Conservation (phyloP, 2,797 vertebrate species). For the Caiman crocodilus region DNA sequence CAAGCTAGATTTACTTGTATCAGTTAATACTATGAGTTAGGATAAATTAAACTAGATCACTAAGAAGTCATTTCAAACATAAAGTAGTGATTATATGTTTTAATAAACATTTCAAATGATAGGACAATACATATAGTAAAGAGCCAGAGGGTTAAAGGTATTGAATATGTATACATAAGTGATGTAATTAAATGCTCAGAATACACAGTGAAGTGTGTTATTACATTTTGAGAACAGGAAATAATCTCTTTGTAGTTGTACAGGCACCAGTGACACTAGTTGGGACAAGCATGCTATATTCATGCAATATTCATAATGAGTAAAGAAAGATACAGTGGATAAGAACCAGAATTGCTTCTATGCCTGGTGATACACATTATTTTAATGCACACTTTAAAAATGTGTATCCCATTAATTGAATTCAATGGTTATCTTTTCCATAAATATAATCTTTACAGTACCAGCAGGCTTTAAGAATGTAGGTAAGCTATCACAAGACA, state of each 20-base stretch:
- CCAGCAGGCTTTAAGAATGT: not conserved
- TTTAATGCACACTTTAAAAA: too few relatives aligned
- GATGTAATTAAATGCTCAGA: not conserved
- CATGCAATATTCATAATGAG: not conserved
- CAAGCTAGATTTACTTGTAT: not conserved
- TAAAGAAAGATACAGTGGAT: not conserved
- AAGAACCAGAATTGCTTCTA: not conserved
- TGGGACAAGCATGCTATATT: too few relatives aligned
- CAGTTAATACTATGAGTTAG: not conserved
- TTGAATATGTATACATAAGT: not conserved
- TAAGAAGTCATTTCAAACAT: not conserved
- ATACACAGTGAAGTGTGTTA: not conserved
- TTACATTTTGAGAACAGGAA: not conserved
- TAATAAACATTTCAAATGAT: not conserved
- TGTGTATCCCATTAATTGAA: too few relatives aligned
- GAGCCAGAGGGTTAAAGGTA: not conserved
- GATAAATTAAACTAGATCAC: not conserved
- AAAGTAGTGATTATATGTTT: not conserved
- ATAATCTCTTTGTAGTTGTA: not conserved
- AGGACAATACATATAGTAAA: not conserved
- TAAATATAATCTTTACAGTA: not conserved
- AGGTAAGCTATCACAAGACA: not conserved
- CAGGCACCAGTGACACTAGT: not conserved
- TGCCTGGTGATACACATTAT: not conserved
- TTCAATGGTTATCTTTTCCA: not conserved